Conservation (phyloP, 2,797 vertebrate species). For the Gobio occitaniae region DNA sequence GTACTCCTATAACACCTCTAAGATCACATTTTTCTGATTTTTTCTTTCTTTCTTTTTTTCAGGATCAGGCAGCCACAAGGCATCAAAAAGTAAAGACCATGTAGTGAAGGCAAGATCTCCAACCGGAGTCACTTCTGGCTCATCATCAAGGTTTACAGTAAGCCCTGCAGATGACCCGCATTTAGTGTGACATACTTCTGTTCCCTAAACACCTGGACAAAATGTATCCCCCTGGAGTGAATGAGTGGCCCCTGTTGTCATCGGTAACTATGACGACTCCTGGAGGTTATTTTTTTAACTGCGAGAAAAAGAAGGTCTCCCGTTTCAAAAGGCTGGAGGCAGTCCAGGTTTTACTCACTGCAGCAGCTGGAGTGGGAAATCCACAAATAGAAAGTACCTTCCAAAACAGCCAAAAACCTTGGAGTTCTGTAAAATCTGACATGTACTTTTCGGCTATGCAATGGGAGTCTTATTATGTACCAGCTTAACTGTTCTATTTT, state of each 20-base stretch:
- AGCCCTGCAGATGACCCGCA: conserved; percentile 90
- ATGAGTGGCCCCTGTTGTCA: conserved; percentile 51
- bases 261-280: conserved; percentile 47
- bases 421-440: conserved; percentile 79
- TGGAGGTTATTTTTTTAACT: conserved; percentile 84
- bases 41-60: neutral
- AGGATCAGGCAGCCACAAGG: conserved; percentile 85
- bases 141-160: conserved; percentile 92
- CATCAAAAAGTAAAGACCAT: conserved; percentile 87
- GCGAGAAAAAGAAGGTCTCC: conserved; percentile 76
- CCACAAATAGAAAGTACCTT: conserved; percentile 65
- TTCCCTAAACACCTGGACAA: conserved; percentile 38
- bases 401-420: conserved; percentile 70
- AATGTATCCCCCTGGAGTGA: conserved; percentile 56
- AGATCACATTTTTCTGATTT: neutral
- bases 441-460: conserved; percentile 83
- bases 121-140: conserved; percentile 74
- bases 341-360: conserved; percentile 79
- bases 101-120: conserved; percentile 79
- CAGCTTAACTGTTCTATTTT: conserved; percentile 80
- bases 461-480: conserved; percentile 82
- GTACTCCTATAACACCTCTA: neutral
- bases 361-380: conserved; percentile 73
- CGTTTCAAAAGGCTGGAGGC: conserved; percentile 76
- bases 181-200: conserved; percentile 71